Percentiles rank a stretch among this genome's conserved stretches.
Conservation (phyloP, 1,140 invertebrate genomes). For the Aphelinus atriplicis region DNA sequence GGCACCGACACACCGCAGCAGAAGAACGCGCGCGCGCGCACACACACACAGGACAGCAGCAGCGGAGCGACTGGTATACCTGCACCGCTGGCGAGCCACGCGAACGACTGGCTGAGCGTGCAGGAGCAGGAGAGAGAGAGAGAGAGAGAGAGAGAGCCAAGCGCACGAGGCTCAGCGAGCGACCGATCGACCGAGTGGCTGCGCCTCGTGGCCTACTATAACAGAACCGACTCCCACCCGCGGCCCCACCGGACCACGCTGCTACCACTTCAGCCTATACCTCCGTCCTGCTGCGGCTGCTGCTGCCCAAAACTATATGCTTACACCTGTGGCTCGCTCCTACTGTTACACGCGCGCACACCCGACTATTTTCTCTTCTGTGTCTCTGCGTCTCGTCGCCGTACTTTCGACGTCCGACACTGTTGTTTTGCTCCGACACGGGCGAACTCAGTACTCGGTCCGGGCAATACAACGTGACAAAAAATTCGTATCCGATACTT, state of each 20-base stretch:
- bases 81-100: slow-evolving; percentile 14
- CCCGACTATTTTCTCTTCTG: background rate
- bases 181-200: slow-evolving; percentile 47
- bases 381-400: background rate
- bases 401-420: background rate
- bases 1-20: background rate
- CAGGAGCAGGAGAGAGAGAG: background rate
- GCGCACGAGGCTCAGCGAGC: slow-evolving; percentile 46
- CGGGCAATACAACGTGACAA: no score
- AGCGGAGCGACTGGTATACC: background rate
- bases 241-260: slow-evolving; percentile 53
- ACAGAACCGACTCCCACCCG: slow-evolving; percentile 65
- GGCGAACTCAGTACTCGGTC: no score
- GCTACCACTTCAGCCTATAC: background rate
- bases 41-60: no score
- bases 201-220: slow-evolving; percentile 66
- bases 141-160: slow-evolving; percentile 50
- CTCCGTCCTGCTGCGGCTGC: background rate
- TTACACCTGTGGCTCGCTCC: background rate
- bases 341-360: background rate
- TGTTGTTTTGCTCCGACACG: no score
- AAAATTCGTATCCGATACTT: no score
- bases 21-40: no score
- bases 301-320: background rate
- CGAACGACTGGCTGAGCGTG: slow-evolving; percentile 7